Evolutionary conservation across 2,888 invertebrate species (phyloP).

Genomic region (Troilus luridus): DNA sequence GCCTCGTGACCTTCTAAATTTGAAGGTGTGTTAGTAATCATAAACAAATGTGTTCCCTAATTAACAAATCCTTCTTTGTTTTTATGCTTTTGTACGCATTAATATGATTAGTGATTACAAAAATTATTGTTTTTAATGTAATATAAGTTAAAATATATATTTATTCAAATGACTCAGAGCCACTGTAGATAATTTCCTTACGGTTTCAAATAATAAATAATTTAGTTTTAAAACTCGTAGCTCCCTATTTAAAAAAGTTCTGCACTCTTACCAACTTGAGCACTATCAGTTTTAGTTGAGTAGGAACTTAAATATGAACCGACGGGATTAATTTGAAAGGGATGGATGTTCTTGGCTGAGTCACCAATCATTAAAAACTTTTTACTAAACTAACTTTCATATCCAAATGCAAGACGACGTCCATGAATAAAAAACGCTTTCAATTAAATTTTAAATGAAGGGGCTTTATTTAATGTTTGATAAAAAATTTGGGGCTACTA

Average conservation of each 20-base stretch:
- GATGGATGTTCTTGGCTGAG: neutral
- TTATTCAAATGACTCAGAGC: no score
- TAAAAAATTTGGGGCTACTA: neutral
- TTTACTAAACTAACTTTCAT: neutral
- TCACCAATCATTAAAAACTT: slow-evolving; percentile 9
- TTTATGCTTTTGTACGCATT: no score
- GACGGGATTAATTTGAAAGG: neutral
- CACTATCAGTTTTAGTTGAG: neutral
- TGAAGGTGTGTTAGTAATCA: no score
- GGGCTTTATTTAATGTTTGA: neutral
- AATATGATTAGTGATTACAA: no score
- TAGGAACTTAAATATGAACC: neutral
- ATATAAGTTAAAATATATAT: no score
- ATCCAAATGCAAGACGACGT: neutral
- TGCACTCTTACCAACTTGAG: neutral
- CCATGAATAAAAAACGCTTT: neutral
- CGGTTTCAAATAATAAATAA: no score
- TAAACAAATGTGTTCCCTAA: no score
- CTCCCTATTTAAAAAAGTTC: neutral
- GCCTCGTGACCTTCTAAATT: no score
- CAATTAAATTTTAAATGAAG: slow-evolving; percentile 5
- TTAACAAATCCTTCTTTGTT: no score
- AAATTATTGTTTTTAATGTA: no score
- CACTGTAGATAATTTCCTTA: no score
- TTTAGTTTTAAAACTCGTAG: no score